Evolutionary conservation across 2,797 vertebrate genomes (phyloP), one percentile per base, ranked within the genome.

Genomic region (Todus mexicanus): DNA sequence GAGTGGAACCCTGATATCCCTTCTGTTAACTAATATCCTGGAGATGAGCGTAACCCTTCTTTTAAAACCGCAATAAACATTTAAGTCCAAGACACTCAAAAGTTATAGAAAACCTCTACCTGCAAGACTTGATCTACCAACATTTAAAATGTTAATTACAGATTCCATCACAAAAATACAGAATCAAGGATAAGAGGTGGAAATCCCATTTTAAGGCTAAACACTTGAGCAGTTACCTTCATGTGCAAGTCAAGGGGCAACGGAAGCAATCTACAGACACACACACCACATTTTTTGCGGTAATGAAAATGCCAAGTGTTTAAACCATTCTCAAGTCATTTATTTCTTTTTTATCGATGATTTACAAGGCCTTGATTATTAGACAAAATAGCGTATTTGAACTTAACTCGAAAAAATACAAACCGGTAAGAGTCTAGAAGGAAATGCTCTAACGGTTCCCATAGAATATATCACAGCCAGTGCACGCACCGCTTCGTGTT

Each of bases 321-420:
- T 87, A 93, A 96, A 94, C 93, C 75, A 38, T 96, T 96, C 92
- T 97, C 91, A 96, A 95, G 96, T 87, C 93, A 97, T 98, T 98
- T 97, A 97, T 96, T 97, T 95, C 29, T 96, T 94, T 97, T 97
- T 97, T 81, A 85, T 84, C 86, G 94, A 97, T 64, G 95, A 97
- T 98, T 98, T 98, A 98, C 98, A 97, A 97, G 95, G 96, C 78
- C 88, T 98, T 98, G 97, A 98, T 98, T 97, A 97, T 96, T 97
- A 96, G 96, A 97, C 95, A 98, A 98, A 98, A 98, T 97, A 98
- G 97, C 66, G 54, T 96, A 97, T 96, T 96, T 96, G 95, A 97
- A 97, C 96, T 96, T 97, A 97, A 97, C 80, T 91, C 75, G 93
- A 69, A 94, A 96, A 97, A 96, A 95, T 90, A 97, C 89, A 97